Base-by-base conservation (phyloP, 2,888 invertebrate species). In the Boloria euphrosyne region DNA sequence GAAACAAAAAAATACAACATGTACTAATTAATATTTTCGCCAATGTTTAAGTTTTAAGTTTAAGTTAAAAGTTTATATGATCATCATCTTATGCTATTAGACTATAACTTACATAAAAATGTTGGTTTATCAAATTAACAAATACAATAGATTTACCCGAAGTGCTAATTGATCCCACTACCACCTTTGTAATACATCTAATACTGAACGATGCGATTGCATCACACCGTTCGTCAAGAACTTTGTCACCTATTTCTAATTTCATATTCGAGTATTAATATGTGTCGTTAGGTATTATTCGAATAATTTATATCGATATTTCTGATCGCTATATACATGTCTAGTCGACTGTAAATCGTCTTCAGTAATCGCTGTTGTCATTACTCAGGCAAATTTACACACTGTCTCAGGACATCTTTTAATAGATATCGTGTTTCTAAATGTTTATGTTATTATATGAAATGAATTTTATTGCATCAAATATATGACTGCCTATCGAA, bases 221-320 rank as follows among this genome's bases (percentile, higher is more conserved):
- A 38, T 7, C 31, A 38, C 10, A 38, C 10, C 31, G 31, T 38
- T 47, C 16, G 47, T 47, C 47, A 47, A 17, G 38, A 31, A 55
- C 16, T 17, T 13, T 13, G 38, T 38, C 38, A 44, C 22, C 18
- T 47, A 59, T 17, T 38, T 47, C 49, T 38, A 59, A 49, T 49
- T 49, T 27, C 4, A 31, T 59, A 49, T 50, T 49, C 50, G 49
- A 38, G 31, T 78, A 80, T 80, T 80, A 79, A 78, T 81, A 80
- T 72, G 77, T 78, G 76, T 78, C 77, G 76, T 71, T 74, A 67
- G 65, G 73, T 76, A 75, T 79, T 78, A 81, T 85, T 82, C 81
- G 72, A 78, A 82, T 84, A 84, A 86, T 82, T 85, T 82, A 85
- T 81, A 75, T 74, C 70, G 77, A 80, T 80, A 79, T 79, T 77